Conservation (phyloP, 2,113 vertebrate species). For the Triplophysa dalaica region DNA sequence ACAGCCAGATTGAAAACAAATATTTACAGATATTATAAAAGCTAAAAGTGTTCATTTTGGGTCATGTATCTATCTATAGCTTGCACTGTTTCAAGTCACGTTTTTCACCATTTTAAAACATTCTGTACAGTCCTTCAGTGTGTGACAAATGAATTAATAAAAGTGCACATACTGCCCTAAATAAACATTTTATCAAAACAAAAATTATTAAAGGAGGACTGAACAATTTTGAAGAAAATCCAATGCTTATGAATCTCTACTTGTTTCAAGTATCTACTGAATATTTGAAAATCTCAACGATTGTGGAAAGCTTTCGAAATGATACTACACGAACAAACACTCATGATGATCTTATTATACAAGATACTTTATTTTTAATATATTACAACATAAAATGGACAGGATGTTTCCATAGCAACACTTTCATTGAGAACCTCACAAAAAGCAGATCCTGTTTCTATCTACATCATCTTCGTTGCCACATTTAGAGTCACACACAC, state of each 20-base stretch:
- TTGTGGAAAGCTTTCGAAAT: not conserved
- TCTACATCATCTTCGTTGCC: not conserved
- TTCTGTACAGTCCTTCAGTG: too few relatives aligned
- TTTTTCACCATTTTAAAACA: too few relatives aligned
- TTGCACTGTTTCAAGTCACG: too few relatives aligned
- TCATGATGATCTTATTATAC: not conserved
- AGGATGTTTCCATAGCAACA: not conserved
- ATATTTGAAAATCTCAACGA: not conserved
- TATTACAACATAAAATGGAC: conserved; percentile 11
- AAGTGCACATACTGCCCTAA: too few relatives aligned
- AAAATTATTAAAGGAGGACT: too few relatives aligned
- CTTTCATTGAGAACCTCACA: not conserved
- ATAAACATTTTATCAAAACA: too few relatives aligned
- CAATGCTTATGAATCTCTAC: too few relatives aligned
- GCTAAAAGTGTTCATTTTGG: not conserved
- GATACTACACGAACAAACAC: not conserved
- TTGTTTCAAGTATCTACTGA: not conserved
- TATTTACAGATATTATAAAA: not conserved
- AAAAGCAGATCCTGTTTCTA: not conserved
- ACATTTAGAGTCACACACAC: not conserved
- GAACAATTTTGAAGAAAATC: too few relatives aligned
- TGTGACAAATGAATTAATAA: too few relatives aligned
- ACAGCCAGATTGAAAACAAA: not conserved
- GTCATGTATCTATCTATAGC: not conserved
- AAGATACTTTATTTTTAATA: conserved; percentile 13